Conservation (phyloP, 1,140 invertebrate genomes). For the Subanguina moxae region DNA sequence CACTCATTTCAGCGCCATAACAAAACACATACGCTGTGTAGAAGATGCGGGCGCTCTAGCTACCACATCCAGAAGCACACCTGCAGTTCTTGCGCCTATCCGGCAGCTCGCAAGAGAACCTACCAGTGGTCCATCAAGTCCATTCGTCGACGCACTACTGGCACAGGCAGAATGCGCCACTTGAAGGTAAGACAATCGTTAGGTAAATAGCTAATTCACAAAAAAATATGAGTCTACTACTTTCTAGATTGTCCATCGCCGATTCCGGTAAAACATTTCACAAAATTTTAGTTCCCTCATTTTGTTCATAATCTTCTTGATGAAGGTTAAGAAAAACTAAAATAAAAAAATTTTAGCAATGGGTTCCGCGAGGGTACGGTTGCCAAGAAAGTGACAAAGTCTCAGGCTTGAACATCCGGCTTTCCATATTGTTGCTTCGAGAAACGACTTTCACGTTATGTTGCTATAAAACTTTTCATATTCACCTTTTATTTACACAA, state of each 20-base stretch:
- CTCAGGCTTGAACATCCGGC: not conserved
- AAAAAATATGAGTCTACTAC: too few relatives aligned
- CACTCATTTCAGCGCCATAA: conserved; percentile 71
- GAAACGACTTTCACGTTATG: not conserved
- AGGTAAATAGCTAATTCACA: too few relatives aligned
- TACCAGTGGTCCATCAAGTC: conserved; percentile 98
- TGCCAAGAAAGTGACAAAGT: not conserved
- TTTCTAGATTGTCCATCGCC: conserved; percentile 4
- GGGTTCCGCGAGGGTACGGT: conserved; percentile 13
- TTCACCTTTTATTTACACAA: not conserved
- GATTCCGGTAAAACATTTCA: conserved; percentile 11
- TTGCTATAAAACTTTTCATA: not conserved
- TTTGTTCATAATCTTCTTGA: too few relatives aligned
- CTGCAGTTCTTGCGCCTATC: conserved; percentile 96
- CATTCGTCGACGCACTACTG: conserved; percentile 96
- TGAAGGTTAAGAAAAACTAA: not conserved
- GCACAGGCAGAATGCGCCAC: conserved; percentile 90
- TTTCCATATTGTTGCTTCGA: conserved; percentile 2
- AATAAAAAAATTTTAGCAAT: conserved; percentile 10
- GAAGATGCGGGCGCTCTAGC: conserved; percentile 88
- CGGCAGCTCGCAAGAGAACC: conserved; percentile 81
- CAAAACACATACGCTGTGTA: conserved; percentile 86
- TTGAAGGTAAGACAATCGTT: conserved; percentile 60
- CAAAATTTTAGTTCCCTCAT: not conserved
- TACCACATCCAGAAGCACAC: conserved; percentile 69